These are phyloP conservation scores for Pterois miles DNA, from an alignment of 2,797 vertebrate species.

Conservation along the genomic window DNA sequence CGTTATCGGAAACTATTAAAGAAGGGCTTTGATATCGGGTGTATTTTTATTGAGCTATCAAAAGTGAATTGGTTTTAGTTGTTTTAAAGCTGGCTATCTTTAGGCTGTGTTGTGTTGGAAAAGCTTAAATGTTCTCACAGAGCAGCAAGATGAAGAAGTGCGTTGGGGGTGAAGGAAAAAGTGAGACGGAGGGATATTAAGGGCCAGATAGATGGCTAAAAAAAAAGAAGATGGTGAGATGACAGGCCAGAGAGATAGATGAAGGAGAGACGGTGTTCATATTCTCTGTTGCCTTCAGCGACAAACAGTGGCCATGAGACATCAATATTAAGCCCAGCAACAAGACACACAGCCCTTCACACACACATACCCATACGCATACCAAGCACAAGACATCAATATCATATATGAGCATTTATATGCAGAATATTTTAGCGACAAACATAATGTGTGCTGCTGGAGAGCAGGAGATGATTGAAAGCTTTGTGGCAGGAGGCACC, in stretches of 20 bases:
- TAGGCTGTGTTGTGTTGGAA: not conserved
- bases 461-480: conserved; percentile 68
- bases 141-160: conserved; percentile 4
- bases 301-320: conserved; percentile 79
- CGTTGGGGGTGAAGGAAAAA: not conserved
- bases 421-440: conserved; percentile 84
- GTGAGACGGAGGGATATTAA: conserved; percentile 49
- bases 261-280: conserved; percentile 78
- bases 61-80: not conserved
- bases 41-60: not conserved
- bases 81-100: not conserved
- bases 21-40: not conserved
- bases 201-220: conserved; percentile 63
- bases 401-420: conserved; percentile 87
- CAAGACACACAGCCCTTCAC: conserved; percentile 61
- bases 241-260: conserved; percentile 83
- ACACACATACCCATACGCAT: conserved; percentile 68
- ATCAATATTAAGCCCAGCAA: conserved; percentile 87
- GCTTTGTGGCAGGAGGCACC: conserved; percentile 36
- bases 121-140: conserved; percentile 13
- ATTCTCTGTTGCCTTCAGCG: conserved; percentile 84
- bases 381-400: conserved; percentile 79
- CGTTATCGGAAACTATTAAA: not conserved
- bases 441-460: conserved; percentile 66
- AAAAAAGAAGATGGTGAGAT: conserved; percentile 65